Percentiles rank a stretch among this genome's conserved stretches.
Conservation (phyloP, 35 echinoderm and acorn worm genomes). For the Chiridota heheva region DNA sequence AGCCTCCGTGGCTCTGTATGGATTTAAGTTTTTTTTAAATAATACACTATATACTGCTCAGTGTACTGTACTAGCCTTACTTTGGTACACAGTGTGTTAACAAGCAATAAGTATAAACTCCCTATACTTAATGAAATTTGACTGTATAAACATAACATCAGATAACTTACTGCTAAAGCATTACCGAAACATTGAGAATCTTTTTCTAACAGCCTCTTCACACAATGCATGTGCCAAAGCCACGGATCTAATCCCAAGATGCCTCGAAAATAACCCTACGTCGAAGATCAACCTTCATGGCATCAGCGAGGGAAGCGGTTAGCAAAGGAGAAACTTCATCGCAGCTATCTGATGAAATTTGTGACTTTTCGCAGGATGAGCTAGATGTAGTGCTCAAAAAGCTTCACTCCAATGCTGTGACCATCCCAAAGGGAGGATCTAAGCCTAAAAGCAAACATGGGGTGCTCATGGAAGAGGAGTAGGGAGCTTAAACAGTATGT, state of each 20-base stretch:
- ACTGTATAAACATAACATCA: not conserved
- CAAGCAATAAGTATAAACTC: not conserved
- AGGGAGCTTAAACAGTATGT: constrained; percentile 19
- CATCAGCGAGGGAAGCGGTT: not conserved
- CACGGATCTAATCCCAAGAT: not conserved
- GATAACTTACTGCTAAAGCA: not conserved
- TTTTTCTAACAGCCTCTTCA: constrained; percentile 17
- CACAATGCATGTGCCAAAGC: constrained; percentile 11
- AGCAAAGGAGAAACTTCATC: not conserved
- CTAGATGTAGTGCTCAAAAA: not conserved
- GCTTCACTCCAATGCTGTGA: not conserved
- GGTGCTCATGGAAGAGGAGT: not conserved
- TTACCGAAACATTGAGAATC: no score
- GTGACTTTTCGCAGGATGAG: not conserved
- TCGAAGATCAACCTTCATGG: not conserved
- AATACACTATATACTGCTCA: not conserved
- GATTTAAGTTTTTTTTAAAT: no score
- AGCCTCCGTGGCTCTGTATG: no score
- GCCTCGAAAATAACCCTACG: not conserved
- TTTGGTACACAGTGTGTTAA: not conserved
- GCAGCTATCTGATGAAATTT: not conserved
- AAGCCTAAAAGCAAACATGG: not conserved
- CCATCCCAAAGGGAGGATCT: constrained; percentile 7
- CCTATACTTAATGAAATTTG: not conserved
- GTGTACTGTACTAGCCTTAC: not conserved